phyloP scores from a whole-genome alignment of 1,140 invertebrate genomes.

The Triops longicaudatus region DNA sequence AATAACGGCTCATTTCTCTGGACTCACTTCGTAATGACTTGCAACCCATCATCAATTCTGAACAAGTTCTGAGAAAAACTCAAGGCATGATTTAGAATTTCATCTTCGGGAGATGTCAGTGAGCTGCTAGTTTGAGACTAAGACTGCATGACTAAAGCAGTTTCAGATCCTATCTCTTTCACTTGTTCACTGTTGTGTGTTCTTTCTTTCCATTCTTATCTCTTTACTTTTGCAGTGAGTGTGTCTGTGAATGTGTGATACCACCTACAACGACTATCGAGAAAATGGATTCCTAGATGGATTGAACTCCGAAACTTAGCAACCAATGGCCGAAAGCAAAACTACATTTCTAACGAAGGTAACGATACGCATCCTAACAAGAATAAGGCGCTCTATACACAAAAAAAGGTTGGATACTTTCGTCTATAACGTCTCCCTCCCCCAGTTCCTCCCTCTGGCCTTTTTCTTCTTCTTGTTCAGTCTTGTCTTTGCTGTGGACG shows the following conservation, averaged over 20 bases:
- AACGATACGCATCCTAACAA: conserved; percentile 12
- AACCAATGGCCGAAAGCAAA: conserved; percentile 6
- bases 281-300: background rate
- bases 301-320: background rate
- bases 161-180: background rate
- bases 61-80: too few relatives aligned
- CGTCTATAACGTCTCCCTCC: background rate
- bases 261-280: background rate
- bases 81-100: too few relatives aligned
- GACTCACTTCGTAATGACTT: too few relatives aligned
- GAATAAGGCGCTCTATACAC: background rate
- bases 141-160: too few relatives aligned
- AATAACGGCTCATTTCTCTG: too few relatives aligned
- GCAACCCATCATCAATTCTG: too few relatives aligned
- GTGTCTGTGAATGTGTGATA: background rate
- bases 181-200: background rate
- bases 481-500: background rate
- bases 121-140: too few relatives aligned
- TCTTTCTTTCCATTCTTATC: background rate
- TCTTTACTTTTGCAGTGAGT: background rate
- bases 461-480: background rate
- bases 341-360: background rate
- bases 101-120: too few relatives aligned
- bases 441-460: background rate
- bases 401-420: background rate